These are phyloP conservation scores for Maniola hyperantus DNA, from an alignment of 2,888 invertebrate species.

Conservation along the genomic window DNA sequence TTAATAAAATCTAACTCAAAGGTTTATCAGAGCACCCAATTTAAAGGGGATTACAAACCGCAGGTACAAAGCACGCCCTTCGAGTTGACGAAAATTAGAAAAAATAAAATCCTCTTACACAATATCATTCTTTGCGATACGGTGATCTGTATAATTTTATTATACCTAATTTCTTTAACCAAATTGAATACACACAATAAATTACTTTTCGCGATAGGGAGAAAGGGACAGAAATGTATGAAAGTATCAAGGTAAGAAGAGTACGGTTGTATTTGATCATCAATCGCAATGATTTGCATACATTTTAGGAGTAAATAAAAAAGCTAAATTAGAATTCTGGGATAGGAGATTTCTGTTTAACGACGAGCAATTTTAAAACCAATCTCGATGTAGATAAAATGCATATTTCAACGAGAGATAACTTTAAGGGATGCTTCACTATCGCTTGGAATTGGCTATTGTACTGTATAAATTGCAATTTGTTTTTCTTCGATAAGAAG, in stretches of 20 bases:
- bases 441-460: not conserved
- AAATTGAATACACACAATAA: slow-evolving; percentile 63
- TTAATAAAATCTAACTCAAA: slow-evolving; percentile 22
- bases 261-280: slow-evolving; percentile 56
- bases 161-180: slow-evolving; percentile 60
- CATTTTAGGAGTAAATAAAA: slow-evolving; percentile 66
- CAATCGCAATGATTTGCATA: slow-evolving; percentile 62
- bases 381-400: slow-evolving; percentile 14
- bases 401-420: not conserved
- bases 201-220: slow-evolving; percentile 54
- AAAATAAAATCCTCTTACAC: slow-evolving; percentile 62
- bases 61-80: slow-evolving; percentile 57
- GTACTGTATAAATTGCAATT: not conserved
- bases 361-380: slow-evolving; percentile 41
- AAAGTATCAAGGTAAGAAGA: slow-evolving; percentile 41
- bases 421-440: not conserved
- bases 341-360: not conserved
- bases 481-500: not conserved
- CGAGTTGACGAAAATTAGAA: slow-evolving; percentile 49
- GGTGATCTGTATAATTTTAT: slow-evolving; percentile 78
- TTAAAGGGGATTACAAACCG: slow-evolving; percentile 56
- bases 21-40: slow-evolving; percentile 38
- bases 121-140: slow-evolving; percentile 47
- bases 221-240: slow-evolving; percentile 42
- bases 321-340: slow-evolving; percentile 48